Percentiles rank a stretch among this genome's conserved stretches.
These are phyloP conservation scores for Hydrolagus affinis DNA, from an alignment of 2,113 vertebrate genomes.

Conservation along the genomic window DNA sequence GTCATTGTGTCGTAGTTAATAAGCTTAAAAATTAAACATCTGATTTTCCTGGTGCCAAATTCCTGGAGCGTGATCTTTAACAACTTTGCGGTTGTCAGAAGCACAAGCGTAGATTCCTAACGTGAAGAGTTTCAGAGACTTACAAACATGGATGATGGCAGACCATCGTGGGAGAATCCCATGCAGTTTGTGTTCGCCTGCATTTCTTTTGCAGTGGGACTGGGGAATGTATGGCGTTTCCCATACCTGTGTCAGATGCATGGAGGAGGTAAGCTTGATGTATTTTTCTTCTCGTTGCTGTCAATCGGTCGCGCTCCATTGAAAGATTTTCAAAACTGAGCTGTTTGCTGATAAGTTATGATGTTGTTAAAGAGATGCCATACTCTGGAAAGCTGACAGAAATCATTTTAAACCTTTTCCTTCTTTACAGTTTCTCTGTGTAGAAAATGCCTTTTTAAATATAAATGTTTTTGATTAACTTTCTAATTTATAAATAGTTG, in stretches of 20 bases:
- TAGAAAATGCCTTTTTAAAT: no score
- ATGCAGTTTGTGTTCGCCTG: conserved; percentile 81
- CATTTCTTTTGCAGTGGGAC: conserved; percentile 81
- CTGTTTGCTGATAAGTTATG: no score
- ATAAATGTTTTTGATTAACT: no score
- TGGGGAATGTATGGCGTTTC: conserved; percentile 93
- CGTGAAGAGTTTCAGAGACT: conserved; percentile 34
- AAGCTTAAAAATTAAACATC: conserved; percentile 66
- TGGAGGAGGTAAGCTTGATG: conserved; percentile 77
- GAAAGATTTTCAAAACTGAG: not conserved
- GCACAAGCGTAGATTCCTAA: conserved; percentile 35
- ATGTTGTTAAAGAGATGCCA: no score
- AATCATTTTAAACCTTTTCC: no score
- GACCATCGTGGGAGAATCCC: conserved; percentile 72
- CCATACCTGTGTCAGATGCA: conserved; percentile 92
- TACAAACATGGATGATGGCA: conserved; percentile 52
- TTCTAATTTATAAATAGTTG: no score
- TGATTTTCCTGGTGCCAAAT: conserved; percentile 30
- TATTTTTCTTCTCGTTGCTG: conserved; percentile 34
- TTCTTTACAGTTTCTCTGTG: no score
- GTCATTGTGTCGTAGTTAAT: conserved; percentile 58
- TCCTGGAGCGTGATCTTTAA: conserved; percentile 30
- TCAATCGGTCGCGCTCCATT: not conserved
- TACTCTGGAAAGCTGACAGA: no score
- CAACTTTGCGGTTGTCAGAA: conserved; percentile 35